phyloP scores from a whole-genome alignment of 2,888 invertebrate species.

The Griposia aprilina region DNA sequence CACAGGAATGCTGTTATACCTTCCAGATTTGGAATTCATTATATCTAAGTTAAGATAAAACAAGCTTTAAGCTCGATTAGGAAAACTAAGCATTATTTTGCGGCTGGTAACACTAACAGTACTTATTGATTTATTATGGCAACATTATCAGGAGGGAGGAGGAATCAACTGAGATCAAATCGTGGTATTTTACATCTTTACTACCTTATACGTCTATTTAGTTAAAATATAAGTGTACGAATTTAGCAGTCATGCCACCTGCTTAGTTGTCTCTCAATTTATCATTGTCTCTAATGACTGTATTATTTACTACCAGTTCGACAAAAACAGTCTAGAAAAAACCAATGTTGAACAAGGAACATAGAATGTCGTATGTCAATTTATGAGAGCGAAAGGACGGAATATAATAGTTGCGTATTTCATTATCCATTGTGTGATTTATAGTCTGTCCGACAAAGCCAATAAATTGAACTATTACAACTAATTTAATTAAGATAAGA shows the following conservation, averaged over 20 bases:
- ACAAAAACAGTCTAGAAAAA: slow-evolving; percentile 44
- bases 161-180: slow-evolving; percentile 57
- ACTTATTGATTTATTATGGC: slow-evolving; percentile 68
- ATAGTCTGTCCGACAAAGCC: slow-evolving; percentile 41
- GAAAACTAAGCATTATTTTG: slow-evolving; percentile 73
- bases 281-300: slow-evolving; percentile 53
- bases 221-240: slow-evolving; percentile 21
- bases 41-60: slow-evolving; percentile 84
- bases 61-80: slow-evolving; percentile 75
- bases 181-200: slow-evolving; percentile 48
- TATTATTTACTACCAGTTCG: slow-evolving; percentile 42
- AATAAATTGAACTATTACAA: slow-evolving; percentile 62
- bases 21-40: slow-evolving; percentile 87
- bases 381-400: slow-evolving; percentile 45
- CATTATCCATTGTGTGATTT: slow-evolving; percentile 40
- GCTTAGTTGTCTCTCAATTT: slow-evolving; percentile 37
- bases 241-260: slow-evolving; percentile 27
- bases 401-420: slow-evolving; percentile 39
- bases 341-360: slow-evolving; percentile 32
- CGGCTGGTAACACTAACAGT: slow-evolving; percentile 64
- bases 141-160: slow-evolving; percentile 59
- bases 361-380: slow-evolving; percentile 31
- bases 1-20: slow-evolving; percentile 83
- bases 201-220: slow-evolving; percentile 34
- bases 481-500: slow-evolving; percentile 64